A percentile compares a stretch with the other conserved stretches of the same genome.
These are phyloP conservation scores for Chamaetylas fuelleborni DNA, from an alignment of 2,113 vertebrate species.

Conservation along the genomic window DNA sequence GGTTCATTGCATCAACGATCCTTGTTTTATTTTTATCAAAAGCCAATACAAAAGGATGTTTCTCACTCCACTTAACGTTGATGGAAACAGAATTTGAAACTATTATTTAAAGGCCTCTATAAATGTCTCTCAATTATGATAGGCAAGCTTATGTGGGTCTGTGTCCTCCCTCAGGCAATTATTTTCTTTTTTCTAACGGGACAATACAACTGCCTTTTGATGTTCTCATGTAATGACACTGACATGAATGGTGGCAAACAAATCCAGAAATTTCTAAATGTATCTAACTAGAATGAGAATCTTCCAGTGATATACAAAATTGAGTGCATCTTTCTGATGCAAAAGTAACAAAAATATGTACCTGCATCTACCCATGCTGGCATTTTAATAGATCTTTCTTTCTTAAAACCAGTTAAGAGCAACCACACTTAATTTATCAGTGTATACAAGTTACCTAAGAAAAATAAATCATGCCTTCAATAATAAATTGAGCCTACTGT, in stretches of 20 bases:
- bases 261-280: background rate
- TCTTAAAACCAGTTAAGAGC: background rate
- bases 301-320: background rate
- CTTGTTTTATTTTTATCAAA: conserved; percentile 10
- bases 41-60: background rate
- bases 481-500: background rate
- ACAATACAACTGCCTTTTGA: conserved; percentile 25
- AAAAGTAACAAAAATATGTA: background rate
- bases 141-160: background rate
- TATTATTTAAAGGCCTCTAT: background rate
- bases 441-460: background rate
- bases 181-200: background rate
- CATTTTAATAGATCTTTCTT: background rate
- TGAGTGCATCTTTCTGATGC: background rate
- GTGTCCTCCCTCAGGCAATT: conserved; percentile 19
- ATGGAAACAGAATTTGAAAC: conserved; percentile 16
- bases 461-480: background rate
- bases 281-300: background rate
- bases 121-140: background rate
- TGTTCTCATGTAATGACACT: background rate
- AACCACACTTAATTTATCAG: background rate
- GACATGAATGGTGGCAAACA: background rate
- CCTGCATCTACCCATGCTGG: background rate
- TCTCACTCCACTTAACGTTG: conserved; percentile 15
- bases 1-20: background rate